phyloP scores from a whole-genome alignment of 2,797 vertebrate genomes.

The Pterois miles region DNA sequence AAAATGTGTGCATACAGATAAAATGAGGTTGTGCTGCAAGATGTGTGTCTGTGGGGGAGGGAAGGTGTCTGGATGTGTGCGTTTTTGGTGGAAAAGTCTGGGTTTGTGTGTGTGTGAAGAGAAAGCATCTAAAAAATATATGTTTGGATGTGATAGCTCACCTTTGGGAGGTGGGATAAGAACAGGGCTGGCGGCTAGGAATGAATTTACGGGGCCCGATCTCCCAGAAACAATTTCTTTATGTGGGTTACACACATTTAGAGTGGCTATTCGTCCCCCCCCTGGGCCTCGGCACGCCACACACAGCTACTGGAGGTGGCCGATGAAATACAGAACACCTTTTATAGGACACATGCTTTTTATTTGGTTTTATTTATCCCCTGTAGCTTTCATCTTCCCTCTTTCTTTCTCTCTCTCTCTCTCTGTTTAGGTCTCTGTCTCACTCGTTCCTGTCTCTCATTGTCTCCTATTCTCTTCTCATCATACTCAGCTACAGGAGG shows the following conservation, averaged over 20 bases:
- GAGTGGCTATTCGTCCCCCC: slow-evolving; percentile 70
- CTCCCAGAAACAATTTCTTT: slow-evolving; percentile 81
- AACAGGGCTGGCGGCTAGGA: slow-evolving; percentile 69
- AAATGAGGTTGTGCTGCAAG: slow-evolving; percentile 7
- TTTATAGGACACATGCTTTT: slow-evolving; percentile 76
- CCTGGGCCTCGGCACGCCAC: slow-evolving; percentile 57
- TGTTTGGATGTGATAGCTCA: slow-evolving; percentile 72
- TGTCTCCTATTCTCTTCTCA: slow-evolving; percentile 18
- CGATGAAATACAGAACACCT: slow-evolving; percentile 74
- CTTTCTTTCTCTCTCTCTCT: neutral
- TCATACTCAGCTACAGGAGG: slow-evolving; percentile 41
- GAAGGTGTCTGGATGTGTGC: neutral
- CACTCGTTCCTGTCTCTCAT: slow-evolving; percentile 14
- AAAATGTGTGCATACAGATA: slow-evolving; percentile 16
- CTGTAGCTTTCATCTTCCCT: slow-evolving; percentile 27
- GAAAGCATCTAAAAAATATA: slow-evolving; percentile 64
- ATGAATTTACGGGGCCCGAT: slow-evolving; percentile 75
- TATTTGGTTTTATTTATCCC: slow-evolving; percentile 74
- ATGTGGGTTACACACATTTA: slow-evolving; percentile 80
- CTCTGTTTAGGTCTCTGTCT: slow-evolving; percentile 7
- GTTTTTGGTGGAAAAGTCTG: neutral
- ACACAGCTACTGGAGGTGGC: slow-evolving; percentile 65
- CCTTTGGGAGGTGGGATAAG: slow-evolving; percentile 77
- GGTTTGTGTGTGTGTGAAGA: neutral
- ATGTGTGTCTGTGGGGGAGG: slow-evolving; percentile 10